Evolutionary conservation across 2,888 invertebrate genomes (phyloP).

Genomic region (Hirtodrosophila trivittata): DNA sequence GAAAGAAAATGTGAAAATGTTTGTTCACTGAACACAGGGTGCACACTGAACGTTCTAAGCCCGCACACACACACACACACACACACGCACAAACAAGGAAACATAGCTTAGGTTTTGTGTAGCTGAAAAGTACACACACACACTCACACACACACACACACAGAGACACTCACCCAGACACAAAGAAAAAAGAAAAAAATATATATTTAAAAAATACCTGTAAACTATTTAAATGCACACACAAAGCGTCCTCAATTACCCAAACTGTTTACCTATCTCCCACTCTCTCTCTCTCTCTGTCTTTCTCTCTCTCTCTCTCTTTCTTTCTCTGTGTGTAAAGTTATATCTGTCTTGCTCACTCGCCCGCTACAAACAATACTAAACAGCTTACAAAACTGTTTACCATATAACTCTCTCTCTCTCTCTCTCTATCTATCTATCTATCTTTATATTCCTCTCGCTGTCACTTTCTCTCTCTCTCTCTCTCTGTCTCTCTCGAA

Average conservation of each 20-base stretch:
- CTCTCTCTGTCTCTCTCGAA: slow-evolving; percentile 45
- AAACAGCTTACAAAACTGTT: too few species aligned
- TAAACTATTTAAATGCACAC: slow-evolving; percentile 52
- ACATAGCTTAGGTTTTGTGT: slow-evolving; percentile 50
- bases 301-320: slow-evolving; percentile 15
- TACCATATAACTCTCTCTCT: too few species aligned
- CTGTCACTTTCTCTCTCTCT: slow-evolving; percentile 53
- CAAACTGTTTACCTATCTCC: slow-evolving; percentile 34
- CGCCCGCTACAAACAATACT: too few species aligned
- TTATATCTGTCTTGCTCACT: slow-evolving; percentile 31
- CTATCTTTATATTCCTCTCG: slow-evolving; percentile 41
- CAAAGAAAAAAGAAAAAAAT: background rate
- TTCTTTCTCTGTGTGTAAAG: slow-evolving; percentile 20
- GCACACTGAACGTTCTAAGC: slow-evolving; percentile 15
- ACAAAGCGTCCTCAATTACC: slow-evolving; percentile 34
- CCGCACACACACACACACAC: slow-evolving; percentile 16
- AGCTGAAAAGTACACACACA: slow-evolving; percentile 53
- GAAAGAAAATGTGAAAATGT: slow-evolving; percentile 62
- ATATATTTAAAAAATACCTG: slow-evolving; percentile 42
- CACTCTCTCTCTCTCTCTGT: slow-evolving; percentile 20
- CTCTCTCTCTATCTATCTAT: too few species aligned
- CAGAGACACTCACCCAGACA: slow-evolving; percentile 8
- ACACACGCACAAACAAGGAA: slow-evolving; percentile 20
- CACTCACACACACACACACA: slow-evolving; percentile 12
- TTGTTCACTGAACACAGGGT: slow-evolving; percentile 78